Evolutionary conservation across 2,797 vertebrate species (phyloP).

Genomic region (Tragopan temminckii): DNA sequence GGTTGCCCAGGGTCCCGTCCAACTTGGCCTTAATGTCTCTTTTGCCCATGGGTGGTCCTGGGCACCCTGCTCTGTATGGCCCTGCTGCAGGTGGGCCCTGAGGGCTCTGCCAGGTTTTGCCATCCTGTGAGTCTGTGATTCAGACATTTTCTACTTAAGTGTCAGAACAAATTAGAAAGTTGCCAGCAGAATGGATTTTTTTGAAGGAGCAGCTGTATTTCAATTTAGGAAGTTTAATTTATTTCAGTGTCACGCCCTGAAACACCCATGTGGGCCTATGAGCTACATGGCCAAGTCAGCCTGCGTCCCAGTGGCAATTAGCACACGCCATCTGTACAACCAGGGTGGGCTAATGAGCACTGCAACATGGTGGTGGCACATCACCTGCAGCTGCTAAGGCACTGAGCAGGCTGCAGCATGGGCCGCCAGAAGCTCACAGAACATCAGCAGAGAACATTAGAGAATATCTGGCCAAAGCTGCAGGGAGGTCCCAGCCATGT

Average conservation of each 20-base stretch:
- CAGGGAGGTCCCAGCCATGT: neutral
- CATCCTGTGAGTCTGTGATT: neutral
- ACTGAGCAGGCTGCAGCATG: neutral
- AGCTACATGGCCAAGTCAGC: neutral
- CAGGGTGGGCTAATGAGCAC: neutral
- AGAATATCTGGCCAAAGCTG: neutral
- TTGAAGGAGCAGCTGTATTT: neutral
- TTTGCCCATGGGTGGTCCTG: neutral
- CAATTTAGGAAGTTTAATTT: neutral
- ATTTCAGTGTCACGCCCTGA: neutral
- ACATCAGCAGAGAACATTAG: neutral
- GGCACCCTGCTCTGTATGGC: neutral
- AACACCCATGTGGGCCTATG: fast-evolving
- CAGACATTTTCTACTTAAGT: neutral
- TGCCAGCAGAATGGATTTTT: neutral
- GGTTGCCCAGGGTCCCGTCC: no score
- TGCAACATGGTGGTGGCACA: neutral
- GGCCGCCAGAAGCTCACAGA: neutral
- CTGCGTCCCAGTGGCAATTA: neutral
- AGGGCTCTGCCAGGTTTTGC: neutral
- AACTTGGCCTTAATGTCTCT: neutral
- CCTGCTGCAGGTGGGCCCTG: neutral
- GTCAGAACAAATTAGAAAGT: neutral
- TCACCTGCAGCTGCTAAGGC: neutral
- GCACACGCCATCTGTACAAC: neutral